Conservation (phyloP, 2,888 invertebrate species). For the Lasioglossum figueresi region DNA sequence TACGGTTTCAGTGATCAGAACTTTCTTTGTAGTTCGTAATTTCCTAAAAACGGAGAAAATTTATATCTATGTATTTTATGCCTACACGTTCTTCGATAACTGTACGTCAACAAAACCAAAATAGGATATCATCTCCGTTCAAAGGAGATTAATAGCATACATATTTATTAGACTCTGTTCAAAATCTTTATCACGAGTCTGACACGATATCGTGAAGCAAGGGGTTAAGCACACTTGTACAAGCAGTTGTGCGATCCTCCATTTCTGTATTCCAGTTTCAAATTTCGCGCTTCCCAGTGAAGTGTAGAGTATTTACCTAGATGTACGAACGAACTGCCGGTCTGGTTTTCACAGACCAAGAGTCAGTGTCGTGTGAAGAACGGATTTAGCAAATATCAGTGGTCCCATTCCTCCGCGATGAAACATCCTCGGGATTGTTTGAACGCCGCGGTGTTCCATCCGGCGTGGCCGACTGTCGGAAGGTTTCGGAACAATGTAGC, state of each 20-base stretch:
- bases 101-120: too few relatives aligned
- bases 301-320: background rate
- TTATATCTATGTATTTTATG: too few relatives aligned
- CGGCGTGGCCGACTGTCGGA: slow-evolving; percentile 14
- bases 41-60: too few relatives aligned
- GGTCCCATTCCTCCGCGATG: slow-evolving; percentile 15
- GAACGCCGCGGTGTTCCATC: background rate
- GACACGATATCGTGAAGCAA: too few relatives aligned
- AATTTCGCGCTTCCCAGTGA: background rate
- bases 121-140: too few relatives aligned
- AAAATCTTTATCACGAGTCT: too few relatives aligned
- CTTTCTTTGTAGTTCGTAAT: too few relatives aligned
- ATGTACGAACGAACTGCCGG: background rate
- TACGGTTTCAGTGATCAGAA: too few relatives aligned
- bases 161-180: too few relatives aligned
- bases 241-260: background rate
- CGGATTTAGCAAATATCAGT: background rate
- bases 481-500: slow-evolving; percentile 7
- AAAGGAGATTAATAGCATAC: too few relatives aligned
- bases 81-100: too few relatives aligned
- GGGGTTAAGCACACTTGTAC: background rate
- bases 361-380: background rate
- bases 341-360: background rate
- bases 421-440: slow-evolving; percentile 28
- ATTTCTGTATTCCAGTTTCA: background rate